Evolutionary conservation across 2,797 vertebrate genomes (phyloP).

Genomic region (Rhodeus uyekii): DNA sequence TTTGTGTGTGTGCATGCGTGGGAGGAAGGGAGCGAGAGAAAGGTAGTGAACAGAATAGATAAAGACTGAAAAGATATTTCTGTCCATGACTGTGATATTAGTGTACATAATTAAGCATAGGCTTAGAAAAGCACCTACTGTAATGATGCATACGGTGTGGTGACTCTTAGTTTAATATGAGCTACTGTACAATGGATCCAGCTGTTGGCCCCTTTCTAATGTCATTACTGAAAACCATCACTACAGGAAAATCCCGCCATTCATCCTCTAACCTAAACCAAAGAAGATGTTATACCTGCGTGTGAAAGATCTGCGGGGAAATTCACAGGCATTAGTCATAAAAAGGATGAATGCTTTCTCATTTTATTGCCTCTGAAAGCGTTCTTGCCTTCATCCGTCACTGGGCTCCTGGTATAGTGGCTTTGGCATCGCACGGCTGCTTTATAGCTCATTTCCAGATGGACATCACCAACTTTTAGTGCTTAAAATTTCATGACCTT

Average conservation of each 20-base stretch:
- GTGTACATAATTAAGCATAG: slow-evolving; percentile 11
- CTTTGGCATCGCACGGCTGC: slow-evolving; percentile 44
- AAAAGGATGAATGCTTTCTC: slow-evolving; percentile 40
- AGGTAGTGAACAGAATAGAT: slow-evolving; percentile 17
- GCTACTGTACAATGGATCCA: neutral
- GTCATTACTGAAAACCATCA: slow-evolving; percentile 1
- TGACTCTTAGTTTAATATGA: neutral
- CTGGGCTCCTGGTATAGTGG: slow-evolving; percentile 27
- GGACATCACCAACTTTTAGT: slow-evolving; percentile 30
- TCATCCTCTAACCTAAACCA: slow-evolving; percentile 3
- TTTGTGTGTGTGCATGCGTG: slow-evolving; percentile 18
- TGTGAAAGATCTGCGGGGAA: slow-evolving; percentile 16
- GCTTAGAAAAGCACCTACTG: slow-evolving; percentile 13
- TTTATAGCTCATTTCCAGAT: slow-evolving; percentile 39
- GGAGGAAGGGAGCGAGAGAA: slow-evolving; percentile 20
- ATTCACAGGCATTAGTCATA: slow-evolving; percentile 34
- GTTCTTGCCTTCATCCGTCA: slow-evolving; percentile 38
- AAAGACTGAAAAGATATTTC: neutral
- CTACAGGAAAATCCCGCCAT: neutral
- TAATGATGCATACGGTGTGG: slow-evolving; percentile 7
- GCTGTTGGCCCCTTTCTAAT: neutral
- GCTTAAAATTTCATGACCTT: slow-evolving; percentile 42
- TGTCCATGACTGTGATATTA: slow-evolving; percentile 30
- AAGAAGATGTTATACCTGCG: neutral
- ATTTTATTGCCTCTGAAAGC: slow-evolving; percentile 37